Evolutionary conservation across 2,113 vertebrate species (phyloP).

Genomic region (Neoarius graeffei): DNA sequence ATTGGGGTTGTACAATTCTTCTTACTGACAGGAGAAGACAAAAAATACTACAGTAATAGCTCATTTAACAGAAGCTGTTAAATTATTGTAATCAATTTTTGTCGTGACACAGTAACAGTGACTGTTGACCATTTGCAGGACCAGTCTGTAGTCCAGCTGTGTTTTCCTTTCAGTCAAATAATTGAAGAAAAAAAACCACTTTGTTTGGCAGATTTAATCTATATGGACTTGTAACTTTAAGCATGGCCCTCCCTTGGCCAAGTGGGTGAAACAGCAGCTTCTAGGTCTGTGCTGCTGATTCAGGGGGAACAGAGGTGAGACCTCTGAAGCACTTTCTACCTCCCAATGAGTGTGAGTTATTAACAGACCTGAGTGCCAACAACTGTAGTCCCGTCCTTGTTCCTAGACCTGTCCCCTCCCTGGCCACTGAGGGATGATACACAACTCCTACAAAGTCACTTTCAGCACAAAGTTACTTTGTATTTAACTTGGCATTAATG

Average conservation of each 20-base stretch:
- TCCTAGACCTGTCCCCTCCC: constrained; percentile 41
- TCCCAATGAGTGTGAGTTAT: constrained; percentile 65
- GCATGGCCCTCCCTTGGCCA: constrained; percentile 29
- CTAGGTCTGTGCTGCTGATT: constrained; percentile 62
- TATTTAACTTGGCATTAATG: background rate
- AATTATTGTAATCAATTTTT: background rate
- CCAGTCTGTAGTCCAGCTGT: background rate
- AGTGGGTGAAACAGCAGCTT: constrained; percentile 60
- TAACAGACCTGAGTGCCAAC: constrained; percentile 58
- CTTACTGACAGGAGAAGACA: background rate
- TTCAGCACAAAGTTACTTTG: constrained; percentile 10
- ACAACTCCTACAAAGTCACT: constrained; percentile 34
- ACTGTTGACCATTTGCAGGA: background rate
- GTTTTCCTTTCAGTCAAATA: constrained; percentile 9
- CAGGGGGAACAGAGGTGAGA: constrained; percentile 68
- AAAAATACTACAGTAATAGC: background rate
- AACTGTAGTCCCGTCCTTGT: constrained; percentile 59
- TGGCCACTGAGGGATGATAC: constrained; percentile 29
- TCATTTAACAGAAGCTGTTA: background rate
- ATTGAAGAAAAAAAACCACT: background rate
- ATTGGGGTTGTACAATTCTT: background rate
- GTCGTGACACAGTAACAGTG: background rate
- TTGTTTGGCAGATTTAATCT: constrained; percentile 25
- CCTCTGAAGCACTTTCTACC: constrained; percentile 53
- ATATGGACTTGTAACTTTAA: constrained; percentile 66